Conservation (phyloP, 1,140 invertebrate species). For the Adoxophyes honmai region DNA sequence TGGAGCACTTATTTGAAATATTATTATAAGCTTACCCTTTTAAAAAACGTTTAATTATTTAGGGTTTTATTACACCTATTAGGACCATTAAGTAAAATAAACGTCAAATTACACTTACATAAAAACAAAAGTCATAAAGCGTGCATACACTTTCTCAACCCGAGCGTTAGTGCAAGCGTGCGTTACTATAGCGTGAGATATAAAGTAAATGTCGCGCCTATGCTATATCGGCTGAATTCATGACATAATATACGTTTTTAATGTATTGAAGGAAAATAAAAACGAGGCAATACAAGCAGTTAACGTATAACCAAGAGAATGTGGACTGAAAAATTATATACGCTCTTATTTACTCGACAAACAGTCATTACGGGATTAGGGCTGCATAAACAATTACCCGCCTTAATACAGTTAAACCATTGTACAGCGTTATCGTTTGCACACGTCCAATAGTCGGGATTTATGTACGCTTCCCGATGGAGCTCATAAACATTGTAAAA, state of each 20-base stretch:
- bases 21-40: too few species aligned
- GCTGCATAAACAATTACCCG: slow-evolving; percentile 27
- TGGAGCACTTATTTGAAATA: too few species aligned
- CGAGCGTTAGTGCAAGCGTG: background rate
- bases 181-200: slow-evolving; percentile 3
- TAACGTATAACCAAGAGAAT: background rate
- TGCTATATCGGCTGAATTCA: slow-evolving; percentile 2
- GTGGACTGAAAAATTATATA: background rate
- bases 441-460: slow-evolving; percentile 50
- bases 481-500: slow-evolving; percentile 73
- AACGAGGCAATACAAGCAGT: background rate
- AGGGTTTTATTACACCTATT: too few species aligned
- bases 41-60: too few species aligned
- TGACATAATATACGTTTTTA: background rate
- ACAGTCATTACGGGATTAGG: background rate
- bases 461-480: slow-evolving; percentile 62
- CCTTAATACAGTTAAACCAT: slow-evolving; percentile 37
- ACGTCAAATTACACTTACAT: too few species aligned
- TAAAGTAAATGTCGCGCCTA: slow-evolving; percentile 6
- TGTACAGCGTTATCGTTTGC: slow-evolving; percentile 38
- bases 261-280: background rate
- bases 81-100: too few species aligned
- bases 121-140: background rate
- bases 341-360: background rate
- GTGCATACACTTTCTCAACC: background rate